Evolutionary conservation across 2,113 vertebrate genomes (phyloP), one percentile per base, ranked within the genome.

Genomic region (Chascanopsetta lugubris): DNA sequence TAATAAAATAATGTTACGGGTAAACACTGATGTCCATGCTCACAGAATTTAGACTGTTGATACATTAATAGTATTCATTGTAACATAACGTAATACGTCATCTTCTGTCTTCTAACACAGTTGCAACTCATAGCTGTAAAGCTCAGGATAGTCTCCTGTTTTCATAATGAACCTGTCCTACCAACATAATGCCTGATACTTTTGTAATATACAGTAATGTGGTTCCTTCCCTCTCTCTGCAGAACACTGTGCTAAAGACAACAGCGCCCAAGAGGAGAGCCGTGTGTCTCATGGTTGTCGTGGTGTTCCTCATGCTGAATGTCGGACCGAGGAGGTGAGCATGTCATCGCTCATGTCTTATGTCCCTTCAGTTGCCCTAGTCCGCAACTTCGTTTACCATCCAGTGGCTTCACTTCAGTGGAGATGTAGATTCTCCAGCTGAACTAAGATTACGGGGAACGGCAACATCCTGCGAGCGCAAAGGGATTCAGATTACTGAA

Each of bases 241-340:
- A 99, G 97, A 98, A 98, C 74, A 90, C 94, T 36, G 90, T 87
- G 18, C 91, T 98, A 18, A 96, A 93, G 87, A 76, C 94, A 5
- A 92, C 93, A 1, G 91, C 93, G 62, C 93, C 95, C 0, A 99
- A 97, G 89, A 92, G 94, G 69, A 94, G 93, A 88, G 94, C 93
- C 0, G 72, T 98, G 46, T 98, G 95, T 82, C 94, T 98, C 71
- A 95, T 98, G 95, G 91, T 92, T 67, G 84, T 98, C 45, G 27
- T 98, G 87, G 92, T 90, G 45, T 96, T 98, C 65, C 64, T 99
- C 15, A 55, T 95, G 54, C 74, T 98, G 43, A 98, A 94, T 59
- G 90, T 92, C 12, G 93, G 93, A 59, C 93, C 95, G 6, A 47
- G 93, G 75, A 95, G 94, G 97, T 98, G 87, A 94, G 91, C 6